These are phyloP conservation scores for Palythoa grandiflora DNA, from an alignment of 92 coral and sea anemone genomes.

Conservation along the genomic window DNA sequence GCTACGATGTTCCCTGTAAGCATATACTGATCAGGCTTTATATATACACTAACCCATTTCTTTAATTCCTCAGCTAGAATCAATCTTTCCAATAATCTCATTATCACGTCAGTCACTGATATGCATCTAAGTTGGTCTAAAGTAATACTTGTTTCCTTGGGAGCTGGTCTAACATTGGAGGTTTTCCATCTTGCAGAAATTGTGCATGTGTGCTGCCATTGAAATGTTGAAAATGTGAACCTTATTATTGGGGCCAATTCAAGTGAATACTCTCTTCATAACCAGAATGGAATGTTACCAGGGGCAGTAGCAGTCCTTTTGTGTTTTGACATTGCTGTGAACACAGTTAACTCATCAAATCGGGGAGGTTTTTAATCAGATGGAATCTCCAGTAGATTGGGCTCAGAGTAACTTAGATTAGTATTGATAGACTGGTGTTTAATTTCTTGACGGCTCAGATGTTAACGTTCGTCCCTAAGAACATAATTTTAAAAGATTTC, in stretches of 20 bases:
- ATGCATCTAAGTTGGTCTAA: slow-evolving; percentile 44
- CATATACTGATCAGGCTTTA: background rate
- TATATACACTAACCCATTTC: too few relatives aligned
- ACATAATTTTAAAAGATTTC: too few relatives aligned
- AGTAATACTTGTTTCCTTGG: slow-evolving; percentile 30
- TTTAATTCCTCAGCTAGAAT: background rate
- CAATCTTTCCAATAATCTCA: slow-evolving; percentile 42
- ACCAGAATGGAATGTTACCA: slow-evolving; percentile 26
- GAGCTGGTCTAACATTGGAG: slow-evolving; percentile 25
- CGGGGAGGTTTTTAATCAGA: background rate
- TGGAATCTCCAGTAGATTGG: slow-evolving; percentile 1
- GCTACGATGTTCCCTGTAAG: slow-evolving; percentile 33
- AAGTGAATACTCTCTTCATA: slow-evolving; percentile 3
- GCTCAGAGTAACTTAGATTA: slow-evolving; percentile 6
- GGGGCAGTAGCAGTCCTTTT: slow-evolving; percentile 51
- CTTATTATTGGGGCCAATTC: slow-evolving; percentile 39
- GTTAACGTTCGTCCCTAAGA: too few relatives aligned
- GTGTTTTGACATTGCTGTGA: background rate
- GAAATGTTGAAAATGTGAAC: slow-evolving; percentile 32
- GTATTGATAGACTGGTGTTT: slow-evolving; percentile 36
- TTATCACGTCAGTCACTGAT: slow-evolving; percentile 39
- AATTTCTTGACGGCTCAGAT: too few relatives aligned
- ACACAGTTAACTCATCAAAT: slow-evolving; percentile 2
- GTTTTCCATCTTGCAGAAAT: slow-evolving; percentile 19
- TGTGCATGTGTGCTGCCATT: background rate